Evolutionary conservation across 2,113 vertebrate genomes (phyloP).

Genomic region (Apistogramma diplotaenia): DNA sequence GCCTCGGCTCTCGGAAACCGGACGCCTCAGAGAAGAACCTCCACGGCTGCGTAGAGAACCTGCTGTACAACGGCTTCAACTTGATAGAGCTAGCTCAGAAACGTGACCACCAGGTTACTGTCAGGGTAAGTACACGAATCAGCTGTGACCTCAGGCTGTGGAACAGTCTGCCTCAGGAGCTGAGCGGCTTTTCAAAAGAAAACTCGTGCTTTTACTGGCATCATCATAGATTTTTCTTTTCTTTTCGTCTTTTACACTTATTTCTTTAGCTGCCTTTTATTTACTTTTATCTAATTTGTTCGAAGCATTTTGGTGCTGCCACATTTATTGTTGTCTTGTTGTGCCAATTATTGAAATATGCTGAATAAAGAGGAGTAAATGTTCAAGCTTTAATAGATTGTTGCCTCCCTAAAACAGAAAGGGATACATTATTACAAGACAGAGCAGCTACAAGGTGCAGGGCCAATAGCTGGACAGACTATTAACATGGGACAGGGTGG

Average conservation of each 20-base stretch:
- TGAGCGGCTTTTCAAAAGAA: neutral
- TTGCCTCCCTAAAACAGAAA: neutral
- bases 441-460: neutral
- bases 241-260: neutral
- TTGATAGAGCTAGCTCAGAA: slow-evolving; percentile 81
- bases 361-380: neutral
- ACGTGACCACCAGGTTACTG: slow-evolving; percentile 73
- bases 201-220: neutral
- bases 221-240: neutral
- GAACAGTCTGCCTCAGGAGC: neutral
- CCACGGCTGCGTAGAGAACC: slow-evolving; percentile 92
- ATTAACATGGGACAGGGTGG: neutral
- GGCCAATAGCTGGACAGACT: neutral
- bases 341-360: neutral
- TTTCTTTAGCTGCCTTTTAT: neutral
- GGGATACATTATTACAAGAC: neutral
- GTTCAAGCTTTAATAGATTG: too few relatives aligned
- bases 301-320: neutral
- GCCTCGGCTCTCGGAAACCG: slow-evolving; percentile 72
- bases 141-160: neutral
- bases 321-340: neutral
- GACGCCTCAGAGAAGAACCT: slow-evolving; percentile 77
- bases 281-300: neutral
- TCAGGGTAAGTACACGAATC: slow-evolving; percentile 74
- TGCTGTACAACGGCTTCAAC: slow-evolving; percentile 84